Evolutionary conservation across 2,888 invertebrate genomes (phyloP), one percentile per base, ranked within the genome.

Genomic region (Zaprionus obscuricornis): DNA sequence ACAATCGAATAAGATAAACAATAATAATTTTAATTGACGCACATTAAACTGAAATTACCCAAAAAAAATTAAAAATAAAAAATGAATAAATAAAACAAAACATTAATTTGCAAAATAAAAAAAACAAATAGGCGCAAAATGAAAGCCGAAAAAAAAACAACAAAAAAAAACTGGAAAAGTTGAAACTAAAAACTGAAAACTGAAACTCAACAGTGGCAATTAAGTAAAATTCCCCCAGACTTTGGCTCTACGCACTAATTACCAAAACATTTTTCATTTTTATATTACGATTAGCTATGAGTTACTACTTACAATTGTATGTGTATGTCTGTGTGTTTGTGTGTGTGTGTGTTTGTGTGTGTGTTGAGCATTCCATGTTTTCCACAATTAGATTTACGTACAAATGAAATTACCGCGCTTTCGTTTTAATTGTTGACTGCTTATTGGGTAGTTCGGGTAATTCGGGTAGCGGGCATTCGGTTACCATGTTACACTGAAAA

Each of bases 301-400:
- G 43, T 56, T 52, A 49, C 46, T 65, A 51, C n/a, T 13, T 31
- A n/a, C n/a, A 27, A 14, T 31, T 31, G 8, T 17, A 27, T 29
- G 18, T 29, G 22, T 49, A 11, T 10, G 36, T 22, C 6, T 13
- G 26, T 33, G 6, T 29, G 17, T 26, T 29, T 20, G 14, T 11
- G 3, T 31, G 8, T 29, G 22, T 16, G 22, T 29, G 34, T 29
- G 10, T 7, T 7, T 7, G 14, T n/a, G n/a, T n/a, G n/a, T n/a
- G n/a, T n/a, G n/a, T n/a, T n/a, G n/a, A n/a, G 5, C 27, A 13
- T 63, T 69, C 24, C 50, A 54, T 60, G 58, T 55, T 72, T 67
- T 74, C 66, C 51, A 74, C 77, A 85, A 84, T 86, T 85, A 84
- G 82, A 85, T 87, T 87, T 87, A 79, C 72, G 79, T 42, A 85